Evolutionary conservation across 1,140 invertebrate species (phyloP), one percentile per base, ranked within the genome.

Genomic region (Diorhabda sublineata): DNA sequence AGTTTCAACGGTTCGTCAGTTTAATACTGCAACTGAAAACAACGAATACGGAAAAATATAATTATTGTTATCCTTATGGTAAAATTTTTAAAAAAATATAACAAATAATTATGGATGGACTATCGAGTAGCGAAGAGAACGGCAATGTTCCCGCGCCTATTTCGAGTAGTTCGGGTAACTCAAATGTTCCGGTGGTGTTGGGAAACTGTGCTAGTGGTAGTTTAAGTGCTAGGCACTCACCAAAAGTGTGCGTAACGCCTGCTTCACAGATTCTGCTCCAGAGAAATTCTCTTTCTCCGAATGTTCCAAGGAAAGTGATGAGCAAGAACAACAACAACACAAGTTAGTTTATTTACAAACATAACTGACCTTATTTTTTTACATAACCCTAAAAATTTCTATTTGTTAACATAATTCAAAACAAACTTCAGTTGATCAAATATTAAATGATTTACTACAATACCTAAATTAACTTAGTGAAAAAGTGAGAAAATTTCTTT

Each of bases 321-420:
- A 78, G 78, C 66, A 78, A 78, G 72, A 81, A 80, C 67, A 68
- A 80, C 65, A 81, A 81, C 70, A 81, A 79, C 64, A 81, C 79
- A 67, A 74, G 79, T 81, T 68, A 72, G 70, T 70, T 57, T 70
- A 52, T 52, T 52, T 52, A 52, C 4, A 52, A 3, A 52, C 47
- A 52, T 52, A 52, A 52, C 47, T 52, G 47, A 52, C 4, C n/a
- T 52, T 52, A 8, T n/a, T 8, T 52, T 52, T 52, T 26, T 26
- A 26, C 26, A 26, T 26, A 26, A 26, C 26, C 26, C 26, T 26
- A 26, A 26, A 26, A 26, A 26, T 26, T 26, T 26, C 0, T 26
- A 1, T 26, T 26, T 26, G 26, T 26, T 26, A 26, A 26, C 26
- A 26, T 26, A 26, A 26, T 26, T 26, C 1, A 26, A 26, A 26